Evolutionary conservation across 2,113 vertebrate species (phyloP).

Genomic region (Atlantisia rogersi): DNA sequence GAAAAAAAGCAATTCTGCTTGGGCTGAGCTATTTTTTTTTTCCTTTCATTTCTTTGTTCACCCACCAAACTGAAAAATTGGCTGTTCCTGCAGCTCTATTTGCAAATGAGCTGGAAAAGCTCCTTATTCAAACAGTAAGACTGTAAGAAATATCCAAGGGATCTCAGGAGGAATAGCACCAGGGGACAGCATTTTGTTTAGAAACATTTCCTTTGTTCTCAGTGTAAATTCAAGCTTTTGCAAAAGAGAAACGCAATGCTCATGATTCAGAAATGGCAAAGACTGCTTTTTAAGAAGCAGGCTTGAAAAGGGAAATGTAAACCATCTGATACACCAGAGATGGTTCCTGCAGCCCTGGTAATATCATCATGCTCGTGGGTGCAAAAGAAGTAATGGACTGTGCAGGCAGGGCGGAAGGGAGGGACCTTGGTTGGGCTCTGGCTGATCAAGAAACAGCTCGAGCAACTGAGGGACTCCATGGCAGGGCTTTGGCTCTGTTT

Average conservation of each 20-base stretch:
- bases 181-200: neutral
- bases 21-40: neutral
- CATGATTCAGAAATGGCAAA: neutral
- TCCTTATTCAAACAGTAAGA: neutral
- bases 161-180: neutral
- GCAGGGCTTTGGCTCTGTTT: neutral
- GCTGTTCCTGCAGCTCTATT: neutral
- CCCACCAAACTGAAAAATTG: neutral
- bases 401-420: neutral
- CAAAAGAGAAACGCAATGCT: neutral
- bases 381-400: neutral
- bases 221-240: neutral
- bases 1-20: neutral
- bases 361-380: neutral
- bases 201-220: neutral
- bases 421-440: neutral
- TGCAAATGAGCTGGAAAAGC: neutral
- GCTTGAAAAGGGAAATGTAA: neutral
- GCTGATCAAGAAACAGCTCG: neutral
- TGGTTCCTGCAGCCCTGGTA: neutral
- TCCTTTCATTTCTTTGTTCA: constrained; percentile 2
- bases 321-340: fast-evolving
- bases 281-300: neutral
- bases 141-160: neutral
- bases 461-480: neutral